Conservation (phyloP, 2,113 vertebrate genomes). For the Gobiocypris rarus region DNA sequence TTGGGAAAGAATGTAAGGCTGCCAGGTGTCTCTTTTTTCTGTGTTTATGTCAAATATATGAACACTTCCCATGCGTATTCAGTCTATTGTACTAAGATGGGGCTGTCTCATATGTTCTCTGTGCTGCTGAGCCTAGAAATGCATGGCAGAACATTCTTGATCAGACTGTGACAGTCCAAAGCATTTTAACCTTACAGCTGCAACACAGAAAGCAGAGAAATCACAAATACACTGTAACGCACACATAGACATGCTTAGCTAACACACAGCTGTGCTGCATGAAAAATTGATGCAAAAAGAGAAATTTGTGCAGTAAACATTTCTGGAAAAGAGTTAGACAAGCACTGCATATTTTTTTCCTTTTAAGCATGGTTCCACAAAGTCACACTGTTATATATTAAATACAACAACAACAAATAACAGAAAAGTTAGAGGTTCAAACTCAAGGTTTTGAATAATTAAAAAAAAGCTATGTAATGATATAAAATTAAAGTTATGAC, state of each 20-base stretch:
- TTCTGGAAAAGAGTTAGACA: neutral
- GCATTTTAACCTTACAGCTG: neutral
- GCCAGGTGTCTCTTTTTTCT: slow-evolving; percentile 59
- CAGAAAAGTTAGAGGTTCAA: neutral
- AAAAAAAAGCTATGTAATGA: neutral
- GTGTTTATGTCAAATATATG: slow-evolving; percentile 52
- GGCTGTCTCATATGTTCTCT: slow-evolving; percentile 56
- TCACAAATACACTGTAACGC: neutral
- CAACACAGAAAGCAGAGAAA: neutral
- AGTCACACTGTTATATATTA: neutral
- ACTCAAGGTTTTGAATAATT: neutral
- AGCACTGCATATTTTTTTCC: neutral
- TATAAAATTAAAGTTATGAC: neutral
- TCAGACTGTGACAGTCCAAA: neutral
- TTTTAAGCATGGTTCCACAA: neutral
- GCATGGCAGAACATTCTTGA: slow-evolving; percentile 20
- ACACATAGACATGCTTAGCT: neutral
- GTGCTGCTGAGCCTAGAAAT: slow-evolving; percentile 54
- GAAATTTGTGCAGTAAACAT: neutral
- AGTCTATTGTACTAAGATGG: slow-evolving; percentile 38
- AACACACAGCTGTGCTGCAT: too few relatives aligned
- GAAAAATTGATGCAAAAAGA: neutral
- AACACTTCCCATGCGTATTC: slow-evolving; percentile 57
- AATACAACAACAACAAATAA: neutral
- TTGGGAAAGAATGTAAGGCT: slow-evolving; percentile 41